These are phyloP conservation scores for Drosophila dives DNA, from an alignment of 2,888 invertebrate genomes.

Conservation along the genomic window DNA sequence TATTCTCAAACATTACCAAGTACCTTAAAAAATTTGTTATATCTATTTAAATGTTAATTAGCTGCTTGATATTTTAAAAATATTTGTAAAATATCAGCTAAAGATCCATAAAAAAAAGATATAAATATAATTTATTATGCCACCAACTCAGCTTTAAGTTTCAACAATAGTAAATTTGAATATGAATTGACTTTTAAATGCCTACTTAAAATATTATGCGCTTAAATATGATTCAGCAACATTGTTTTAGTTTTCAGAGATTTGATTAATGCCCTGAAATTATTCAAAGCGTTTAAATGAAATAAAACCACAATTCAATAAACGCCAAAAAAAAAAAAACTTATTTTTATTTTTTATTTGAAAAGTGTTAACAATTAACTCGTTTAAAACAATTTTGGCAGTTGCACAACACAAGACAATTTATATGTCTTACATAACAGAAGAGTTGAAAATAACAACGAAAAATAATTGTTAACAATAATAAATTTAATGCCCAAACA, in stretches of 20 bases:
- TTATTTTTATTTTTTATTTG: constrained; percentile 47
- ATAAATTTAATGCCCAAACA: constrained; percentile 64
- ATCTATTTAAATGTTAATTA: constrained; percentile 1
- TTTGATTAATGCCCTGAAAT: constrained; percentile 35
- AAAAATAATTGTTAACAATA: constrained; percentile 38
- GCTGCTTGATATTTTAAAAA: background rate
- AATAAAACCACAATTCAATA: constrained; percentile 68
- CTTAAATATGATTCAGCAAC: constrained; percentile 56
- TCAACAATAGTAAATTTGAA: constrained; percentile 19
- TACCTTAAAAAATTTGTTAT: background rate
- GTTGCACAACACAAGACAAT: constrained; percentile 63
- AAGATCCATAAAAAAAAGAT: constrained; percentile 5
- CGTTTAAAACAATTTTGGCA: constrained; percentile 47
- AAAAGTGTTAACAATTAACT: constrained; percentile 63
- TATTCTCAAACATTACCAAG: background rate
- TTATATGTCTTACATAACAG: constrained; percentile 54
- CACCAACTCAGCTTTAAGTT: constrained; percentile 7
- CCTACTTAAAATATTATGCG: constrained; percentile 39
- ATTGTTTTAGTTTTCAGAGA: background rate
- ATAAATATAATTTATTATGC: constrained; percentile 17
- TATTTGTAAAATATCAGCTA: background rate
- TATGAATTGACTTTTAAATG: constrained; percentile 46
- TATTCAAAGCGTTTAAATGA: constrained; percentile 53
- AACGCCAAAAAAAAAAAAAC: constrained; percentile 15
- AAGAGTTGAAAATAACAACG: constrained; percentile 10